phyloP scores from a whole-genome alignment of 2,113 vertebrate genomes.

The Phoxinus phoxinus region DNA sequence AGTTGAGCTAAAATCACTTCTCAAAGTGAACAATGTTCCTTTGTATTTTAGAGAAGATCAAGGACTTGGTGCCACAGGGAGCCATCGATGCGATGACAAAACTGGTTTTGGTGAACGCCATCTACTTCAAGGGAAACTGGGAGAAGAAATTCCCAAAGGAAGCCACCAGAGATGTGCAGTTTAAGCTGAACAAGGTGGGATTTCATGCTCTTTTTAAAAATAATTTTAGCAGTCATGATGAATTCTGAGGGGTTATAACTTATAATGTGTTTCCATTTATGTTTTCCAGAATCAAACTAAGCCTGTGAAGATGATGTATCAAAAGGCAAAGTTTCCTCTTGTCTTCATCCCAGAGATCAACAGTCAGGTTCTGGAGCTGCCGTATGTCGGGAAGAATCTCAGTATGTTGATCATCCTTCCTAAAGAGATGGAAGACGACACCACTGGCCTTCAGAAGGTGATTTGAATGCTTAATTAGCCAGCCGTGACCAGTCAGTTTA shows the following conservation, averaged over 20 bases:
- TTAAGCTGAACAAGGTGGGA: slow-evolving; percentile 73
- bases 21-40: not conserved
- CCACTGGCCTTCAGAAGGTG: slow-evolving; percentile 90
- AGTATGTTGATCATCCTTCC: slow-evolving; percentile 95
- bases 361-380: slow-evolving; percentile 86
- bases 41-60: slow-evolving; percentile 86
- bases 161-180: slow-evolving; percentile 71
- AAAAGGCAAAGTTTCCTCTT: slow-evolving; percentile 77
- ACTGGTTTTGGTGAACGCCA: slow-evolving; percentile 89
- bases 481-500: too few relatives aligned
- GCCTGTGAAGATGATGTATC: slow-evolving; percentile 86
- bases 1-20: too few relatives aligned
- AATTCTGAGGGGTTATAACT: not conserved
- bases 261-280: not conserved
- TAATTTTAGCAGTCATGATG: not conserved
- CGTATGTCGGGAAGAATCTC: slow-evolving; percentile 87
- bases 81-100: slow-evolving; percentile 72
- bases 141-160: slow-evolving; percentile 76
- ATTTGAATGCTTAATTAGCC: too few relatives aligned
- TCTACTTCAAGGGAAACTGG: slow-evolving; percentile 95
- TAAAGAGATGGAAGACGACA: slow-evolving; percentile 78
- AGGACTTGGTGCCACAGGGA: slow-evolving; percentile 75
- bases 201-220: not conserved
- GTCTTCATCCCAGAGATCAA: slow-evolving; percentile 75
- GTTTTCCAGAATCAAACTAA: slow-evolving; percentile 81